phyloP scores from a whole-genome alignment of 1,140 invertebrate genomes.

The Tetramorium simillimum region DNA sequence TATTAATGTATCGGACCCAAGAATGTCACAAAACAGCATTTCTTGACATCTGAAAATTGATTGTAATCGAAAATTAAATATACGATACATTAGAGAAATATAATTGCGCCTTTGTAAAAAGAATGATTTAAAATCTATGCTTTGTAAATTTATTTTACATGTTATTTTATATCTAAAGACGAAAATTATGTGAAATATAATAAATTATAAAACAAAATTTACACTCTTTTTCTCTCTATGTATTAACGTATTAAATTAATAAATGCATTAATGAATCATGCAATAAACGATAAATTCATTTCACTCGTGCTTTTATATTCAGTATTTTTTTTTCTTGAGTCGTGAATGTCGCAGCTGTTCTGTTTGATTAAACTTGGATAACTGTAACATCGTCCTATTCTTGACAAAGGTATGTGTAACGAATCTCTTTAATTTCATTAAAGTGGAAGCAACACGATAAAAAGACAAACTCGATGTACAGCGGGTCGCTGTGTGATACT shows the following conservation, averaged over 20 bases:
- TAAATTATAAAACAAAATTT: background rate
- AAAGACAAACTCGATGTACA: constrained; percentile 1
- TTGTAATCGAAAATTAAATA: background rate
- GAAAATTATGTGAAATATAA: background rate
- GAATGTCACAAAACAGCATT: background rate
- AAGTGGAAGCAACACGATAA: constrained; percentile 6
- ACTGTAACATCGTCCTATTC: background rate
- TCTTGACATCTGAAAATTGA: background rate
- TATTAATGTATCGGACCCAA: background rate
- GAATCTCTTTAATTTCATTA: constrained; percentile 39
- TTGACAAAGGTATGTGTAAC: background rate
- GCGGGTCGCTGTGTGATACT: background rate
- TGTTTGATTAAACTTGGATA: constrained; percentile 34
- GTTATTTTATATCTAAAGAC: background rate
- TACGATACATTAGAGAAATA: background rate
- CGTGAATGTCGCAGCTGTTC: background rate
- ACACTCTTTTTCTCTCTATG: background rate
- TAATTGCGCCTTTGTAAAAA: background rate
- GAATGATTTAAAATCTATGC: background rate
- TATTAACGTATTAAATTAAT: background rate
- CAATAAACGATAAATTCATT: background rate
- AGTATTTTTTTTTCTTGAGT: background rate
- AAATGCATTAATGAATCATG: background rate
- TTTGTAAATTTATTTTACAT: background rate
- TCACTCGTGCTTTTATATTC: background rate